Evolutionary conservation across 2,113 vertebrate genomes (phyloP), one percentile per base, ranked within the genome.

Genomic region (Pyrgilauda ruficollis): DNA sequence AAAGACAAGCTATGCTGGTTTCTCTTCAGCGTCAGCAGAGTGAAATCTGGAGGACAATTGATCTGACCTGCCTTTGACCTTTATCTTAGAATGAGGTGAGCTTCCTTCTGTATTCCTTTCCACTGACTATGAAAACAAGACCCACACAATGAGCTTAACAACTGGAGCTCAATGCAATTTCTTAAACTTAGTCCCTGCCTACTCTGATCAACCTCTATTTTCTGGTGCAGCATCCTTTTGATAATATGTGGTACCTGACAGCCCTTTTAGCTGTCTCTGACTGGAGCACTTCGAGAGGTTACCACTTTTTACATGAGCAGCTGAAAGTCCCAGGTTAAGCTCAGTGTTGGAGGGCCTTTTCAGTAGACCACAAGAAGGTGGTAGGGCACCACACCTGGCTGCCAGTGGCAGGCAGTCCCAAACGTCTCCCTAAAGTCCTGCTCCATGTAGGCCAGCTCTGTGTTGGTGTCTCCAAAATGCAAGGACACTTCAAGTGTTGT

Each of bases 401-500:
- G 78, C 17, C 43, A 52, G 30, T 33, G 28, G 3, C 26, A 35
- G 15, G 66, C 6, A n/a, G 1, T 8, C 41, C 56, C 24, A 69
- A 16, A 7, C 18, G 50, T 76, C 7, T 88, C 55, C 30, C 4
- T 58, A 4, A 73, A 63, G 19, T 39, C 46, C 15, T 83, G 37
- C 14, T 30, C 16, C 12, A 13, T 5, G 2, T 0, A 1, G 30
- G 4, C 4, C 28, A 88, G 31, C 7, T 69, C 50, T 73, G 6
- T 33, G 30, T 55, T 30, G 53, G 26, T 58, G 23, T 47, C 35
- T 84, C 44, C 14, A 50, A 46, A 83, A 69, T 12, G 21, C 90
- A 96, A 96, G 94, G 94, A 52, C 59, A 59, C 15, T 84, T 46
- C 35, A 67, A 80, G 17, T 84, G 61, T 43, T 84, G 50, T 93